Evolutionary conservation across 2,888 invertebrate genomes (phyloP).

Genomic region (Diaphora mendica): DNA sequence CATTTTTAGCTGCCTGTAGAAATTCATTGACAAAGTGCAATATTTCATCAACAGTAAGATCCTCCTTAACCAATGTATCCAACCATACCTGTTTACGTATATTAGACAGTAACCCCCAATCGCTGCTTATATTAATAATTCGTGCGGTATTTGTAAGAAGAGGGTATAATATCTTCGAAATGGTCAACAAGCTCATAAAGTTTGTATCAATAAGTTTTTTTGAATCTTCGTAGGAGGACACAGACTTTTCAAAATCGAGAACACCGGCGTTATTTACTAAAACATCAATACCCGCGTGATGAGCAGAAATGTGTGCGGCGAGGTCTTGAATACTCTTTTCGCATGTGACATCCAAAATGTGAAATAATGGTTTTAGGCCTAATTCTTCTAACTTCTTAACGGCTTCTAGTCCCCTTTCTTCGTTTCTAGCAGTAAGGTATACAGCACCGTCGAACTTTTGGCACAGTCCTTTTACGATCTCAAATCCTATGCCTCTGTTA

Average conservation of each 20-base stretch:
- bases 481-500: conserved; percentile 82
- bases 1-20: conserved; percentile 83
- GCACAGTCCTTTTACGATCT: conserved; percentile 87
- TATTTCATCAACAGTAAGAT: conserved; percentile 83
- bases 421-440: conserved; percentile 90
- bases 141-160: conserved; percentile 89
- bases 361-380: conserved; percentile 87
- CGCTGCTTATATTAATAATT: conserved; percentile 91
- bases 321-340: conserved; percentile 87
- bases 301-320: conserved; percentile 85
- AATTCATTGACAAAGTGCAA: conserved; percentile 86
- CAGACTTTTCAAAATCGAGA: conserved; percentile 88
- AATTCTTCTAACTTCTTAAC: conserved; percentile 87
- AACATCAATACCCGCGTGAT: conserved; percentile 90
- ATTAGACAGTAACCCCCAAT: conserved; percentile 84
- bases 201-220: conserved; percentile 90
- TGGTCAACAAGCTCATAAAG: conserved; percentile 88
- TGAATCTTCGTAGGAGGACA: conserved; percentile 89
- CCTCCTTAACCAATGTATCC: conserved; percentile 75
- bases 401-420: conserved; percentile 87
- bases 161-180: conserved; percentile 90
- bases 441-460: conserved; percentile 90
- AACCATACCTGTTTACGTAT: conserved; percentile 80
- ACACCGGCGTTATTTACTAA: conserved; percentile 93
- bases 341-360: conserved; percentile 90